Conservation (phyloP, 2,113 vertebrate genomes). For the Python bivittatus region DNA sequence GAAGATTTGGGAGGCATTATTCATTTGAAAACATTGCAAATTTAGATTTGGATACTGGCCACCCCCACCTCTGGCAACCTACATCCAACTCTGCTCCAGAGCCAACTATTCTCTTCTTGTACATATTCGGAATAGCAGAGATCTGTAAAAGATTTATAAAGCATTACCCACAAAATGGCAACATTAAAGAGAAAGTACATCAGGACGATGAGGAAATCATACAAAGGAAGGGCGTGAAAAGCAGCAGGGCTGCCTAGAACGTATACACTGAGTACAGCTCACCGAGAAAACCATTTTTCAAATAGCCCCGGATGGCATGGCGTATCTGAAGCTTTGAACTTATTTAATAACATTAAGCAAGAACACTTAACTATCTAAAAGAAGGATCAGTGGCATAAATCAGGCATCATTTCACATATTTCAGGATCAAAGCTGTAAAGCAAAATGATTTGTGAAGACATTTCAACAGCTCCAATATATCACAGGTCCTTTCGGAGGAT, state of each 20-base stretch:
- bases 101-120: neutral
- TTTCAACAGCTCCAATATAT: slow-evolving; percentile 75
- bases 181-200: slow-evolving; percentile 20
- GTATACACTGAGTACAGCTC: slow-evolving; percentile 41
- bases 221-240: slow-evolving; percentile 5
- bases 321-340: slow-evolving; percentile 68
- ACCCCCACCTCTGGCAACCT: neutral
- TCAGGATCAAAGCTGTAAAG: slow-evolving; percentile 77
- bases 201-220: neutral
- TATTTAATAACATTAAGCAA: slow-evolving; percentile 80
- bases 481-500: slow-evolving; percentile 70
- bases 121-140: neutral
- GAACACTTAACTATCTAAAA: slow-evolving; percentile 76
- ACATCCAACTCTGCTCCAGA: neutral
- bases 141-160: too few species aligned
- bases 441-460: slow-evolving; percentile 77
- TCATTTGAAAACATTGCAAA: neutral
- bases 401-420: slow-evolving; percentile 77
- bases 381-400: slow-evolving; percentile 77
- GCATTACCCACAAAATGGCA: neutral
- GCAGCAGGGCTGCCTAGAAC: slow-evolving; percentile 30
- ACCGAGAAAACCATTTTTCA: slow-evolving; percentile 66
- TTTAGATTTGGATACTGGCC: neutral
- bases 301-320: slow-evolving; percentile 53
- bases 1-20: neutral